phyloP scores from a whole-genome alignment of 2,113 vertebrate species.

The Eclectus roratus region DNA sequence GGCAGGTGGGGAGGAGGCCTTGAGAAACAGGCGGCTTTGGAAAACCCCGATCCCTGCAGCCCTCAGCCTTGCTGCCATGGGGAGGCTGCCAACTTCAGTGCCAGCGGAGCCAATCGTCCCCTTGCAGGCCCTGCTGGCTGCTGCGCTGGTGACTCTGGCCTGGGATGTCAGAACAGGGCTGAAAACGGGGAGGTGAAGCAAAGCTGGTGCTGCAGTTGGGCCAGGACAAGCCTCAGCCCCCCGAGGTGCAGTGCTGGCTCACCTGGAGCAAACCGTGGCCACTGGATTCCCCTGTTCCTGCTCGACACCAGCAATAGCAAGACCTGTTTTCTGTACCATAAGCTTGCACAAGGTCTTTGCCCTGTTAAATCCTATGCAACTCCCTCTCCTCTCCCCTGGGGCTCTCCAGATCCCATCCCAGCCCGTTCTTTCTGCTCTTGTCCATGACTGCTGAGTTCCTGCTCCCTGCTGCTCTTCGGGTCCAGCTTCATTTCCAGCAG shows the following conservation, averaged over 20 bases:
- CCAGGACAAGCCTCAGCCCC: background rate
- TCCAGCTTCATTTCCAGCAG: background rate
- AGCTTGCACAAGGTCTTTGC: conserved; percentile 51
- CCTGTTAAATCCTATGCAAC: conserved; percentile 53
- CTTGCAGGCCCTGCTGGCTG: background rate
- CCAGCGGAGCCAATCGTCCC: background rate
- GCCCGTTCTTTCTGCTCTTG: background rate
- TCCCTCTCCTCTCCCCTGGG: background rate
- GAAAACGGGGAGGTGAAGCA: background rate
- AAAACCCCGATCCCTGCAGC: too few relatives aligned
- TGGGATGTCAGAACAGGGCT: background rate
- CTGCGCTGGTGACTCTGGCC: background rate
- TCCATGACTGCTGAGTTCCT: background rate
- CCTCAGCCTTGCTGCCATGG: background rate
- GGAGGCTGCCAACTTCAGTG: background rate
- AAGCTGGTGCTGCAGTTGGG: background rate
- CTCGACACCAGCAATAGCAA: conserved; percentile 10
- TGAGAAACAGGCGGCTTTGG: background rate
- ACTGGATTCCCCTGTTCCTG: background rate
- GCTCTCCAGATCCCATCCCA: background rate
- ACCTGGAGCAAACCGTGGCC: background rate
- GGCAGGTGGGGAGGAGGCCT: background rate
- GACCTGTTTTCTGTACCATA: background rate
- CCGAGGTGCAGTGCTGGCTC: background rate
- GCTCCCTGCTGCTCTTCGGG: background rate